Base-by-base conservation (phyloP, 2,888 invertebrate genomes). In the Mesorhabditis sp. region DNA sequence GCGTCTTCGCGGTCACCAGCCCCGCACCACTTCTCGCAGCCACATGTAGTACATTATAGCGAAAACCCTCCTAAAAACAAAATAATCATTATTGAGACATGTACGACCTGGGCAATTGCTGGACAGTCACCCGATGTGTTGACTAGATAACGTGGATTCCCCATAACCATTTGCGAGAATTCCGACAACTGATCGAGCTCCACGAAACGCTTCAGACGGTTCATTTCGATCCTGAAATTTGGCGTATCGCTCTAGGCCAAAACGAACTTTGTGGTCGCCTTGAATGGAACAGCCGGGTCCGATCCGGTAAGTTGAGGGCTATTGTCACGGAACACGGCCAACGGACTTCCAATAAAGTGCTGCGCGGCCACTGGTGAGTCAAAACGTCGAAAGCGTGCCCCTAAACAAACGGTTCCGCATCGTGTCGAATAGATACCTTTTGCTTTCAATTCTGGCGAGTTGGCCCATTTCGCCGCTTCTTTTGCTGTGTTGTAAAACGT, bases 381-480 rank as follows among this genome's bases (percentile, higher is more conserved):
- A 66, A 79, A 79, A 43, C 76, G 76, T 65, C 73, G 75, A 71
- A 79, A 79, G 13, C 79, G 68, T 50, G 77, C 74, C 0, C 72
- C 70, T 72, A 44, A 45, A 72, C 58, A 58, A n/a, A n/a, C 58
- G 28, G 41, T n/a, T 65, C 7, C 28, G 28, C 10, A 28, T 15
- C 28, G 3, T 4, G 28, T 28, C 10, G n/a, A 28, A 15, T 10
- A n/a, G 6, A 7, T 62, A 74, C 74, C 74, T 13, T 73, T 70
- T 6, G 62, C 65, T 58, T 77, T 77, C 6, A 72, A 74, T 68
- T 77, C 79, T 3, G 79, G 74, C 28, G 79, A 77, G 45, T 74
- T 79, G 4, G 76, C 77, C 63, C 75, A 77, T 58, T 79, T 77
- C 41, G 74, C 61, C 7, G 77, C 79, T 3, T 79, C 79, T 68